These are phyloP conservation scores for Oncorhynchus masou DNA, from an alignment of 2,113 vertebrate species.

Conservation along the genomic window DNA sequence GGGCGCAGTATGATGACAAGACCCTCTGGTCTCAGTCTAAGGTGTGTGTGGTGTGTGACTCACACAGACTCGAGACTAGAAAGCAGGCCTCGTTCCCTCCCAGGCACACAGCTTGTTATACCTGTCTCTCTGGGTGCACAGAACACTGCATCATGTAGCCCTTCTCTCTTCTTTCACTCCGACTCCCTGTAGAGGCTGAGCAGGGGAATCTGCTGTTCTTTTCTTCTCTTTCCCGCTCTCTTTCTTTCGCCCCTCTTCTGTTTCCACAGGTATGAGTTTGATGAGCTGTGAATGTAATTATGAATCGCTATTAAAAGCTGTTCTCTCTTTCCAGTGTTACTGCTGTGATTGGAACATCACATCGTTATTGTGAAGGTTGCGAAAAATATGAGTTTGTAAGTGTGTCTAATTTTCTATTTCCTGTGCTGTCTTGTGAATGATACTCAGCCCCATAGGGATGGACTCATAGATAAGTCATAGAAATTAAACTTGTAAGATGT, in stretches of 20 bases:
- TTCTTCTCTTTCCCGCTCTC: not conserved
- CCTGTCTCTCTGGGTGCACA: no score
- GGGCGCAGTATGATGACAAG: not conserved
- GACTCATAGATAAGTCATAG: slow-evolving; percentile 10
- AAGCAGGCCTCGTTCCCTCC: no score
- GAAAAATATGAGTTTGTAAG: no score
- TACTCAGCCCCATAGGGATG: slow-evolving; percentile 5
- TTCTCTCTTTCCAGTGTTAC: slow-evolving; percentile 7
- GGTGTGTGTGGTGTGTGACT: not conserved
- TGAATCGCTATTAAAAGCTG: not conserved
- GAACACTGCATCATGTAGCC: not conserved
- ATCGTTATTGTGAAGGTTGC: not conserved
- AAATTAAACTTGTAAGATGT: slow-evolving; percentile 27
- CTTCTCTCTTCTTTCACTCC: not conserved
- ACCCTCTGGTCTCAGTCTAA: not conserved
- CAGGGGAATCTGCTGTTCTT: not conserved
- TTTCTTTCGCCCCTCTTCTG: not conserved
- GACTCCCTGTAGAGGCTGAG: not conserved
- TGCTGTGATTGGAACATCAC: slow-evolving; percentile 17
- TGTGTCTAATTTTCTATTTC: slow-evolving; percentile 22
- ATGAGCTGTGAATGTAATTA: slow-evolving; percentile 30
- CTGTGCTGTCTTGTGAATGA: slow-evolving; percentile 6
- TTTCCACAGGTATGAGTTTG: slow-evolving; percentile 11
- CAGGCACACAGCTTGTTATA: no score
- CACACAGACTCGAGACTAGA: not conserved